Base-by-base conservation (phyloP, 2,888 invertebrate species). In the Mesorhabditis spiculigera region DNA sequence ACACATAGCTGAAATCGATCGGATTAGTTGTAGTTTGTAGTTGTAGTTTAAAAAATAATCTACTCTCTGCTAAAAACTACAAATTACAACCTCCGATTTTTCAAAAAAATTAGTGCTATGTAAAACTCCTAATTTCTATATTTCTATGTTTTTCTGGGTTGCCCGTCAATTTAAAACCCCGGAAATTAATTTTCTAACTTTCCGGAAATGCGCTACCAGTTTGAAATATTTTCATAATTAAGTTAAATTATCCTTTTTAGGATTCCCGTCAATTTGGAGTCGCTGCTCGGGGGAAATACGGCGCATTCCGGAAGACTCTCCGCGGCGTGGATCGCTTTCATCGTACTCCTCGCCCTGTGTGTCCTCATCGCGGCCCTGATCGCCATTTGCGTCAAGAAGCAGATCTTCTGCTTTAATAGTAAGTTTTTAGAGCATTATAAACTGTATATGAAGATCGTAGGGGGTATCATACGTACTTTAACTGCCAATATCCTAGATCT, bases 251-350 rank as follows among this genome's bases (percentile, higher is more conserved):
- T 62, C 41, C 67, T 66, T 75, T 77, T 61, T 74, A 85, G 85
- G 62, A 85, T 85, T 44, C 75, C 81, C n/a, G 82, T 85, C 4
- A 75, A 80, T 3, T 73, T 85, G 58, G 80, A 79, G 63, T 78
- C 80, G n/a, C 72, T 85, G 45, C 75, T 85, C 42, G 85, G 85
- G 43, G 78, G 78, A n/a, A 75, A 74, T 16, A 72, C 73, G 13
- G 73, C 77, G 13, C 70, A 72, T 66, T 66, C 70, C 3, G 77
- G 71, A 41, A 72, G 72, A 41, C 45, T 81, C 61, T 73, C 73
- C n/a, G 63, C 63, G 4, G 70, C 73, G 66, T 78, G 82, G 75
- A 71, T 76, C 28, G 74, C 72, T 16, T 62, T 80, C 13, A 50
- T 77, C 43, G 67, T 77, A 41, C 74, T 75, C 16, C 45, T 77